These are phyloP conservation scores for Microctenopoma steveboyesi DNA, from an alignment of 2,797 vertebrate species.

Conservation along the genomic window DNA sequence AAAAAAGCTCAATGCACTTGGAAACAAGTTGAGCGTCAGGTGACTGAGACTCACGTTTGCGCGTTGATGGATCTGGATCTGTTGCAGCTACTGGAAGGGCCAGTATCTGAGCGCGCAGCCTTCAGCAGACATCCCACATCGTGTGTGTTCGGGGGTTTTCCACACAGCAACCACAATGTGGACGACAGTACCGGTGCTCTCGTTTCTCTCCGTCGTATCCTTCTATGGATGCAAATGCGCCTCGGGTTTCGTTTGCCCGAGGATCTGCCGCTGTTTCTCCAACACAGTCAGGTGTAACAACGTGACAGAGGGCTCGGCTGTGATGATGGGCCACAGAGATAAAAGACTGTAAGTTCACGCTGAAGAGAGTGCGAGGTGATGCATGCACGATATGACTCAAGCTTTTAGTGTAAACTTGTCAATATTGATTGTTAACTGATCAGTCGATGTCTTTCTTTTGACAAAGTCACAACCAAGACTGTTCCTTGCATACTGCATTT, in stretches of 20 bases:
- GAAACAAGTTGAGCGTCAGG: constrained; percentile 7
- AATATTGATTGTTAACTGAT: not conserved
- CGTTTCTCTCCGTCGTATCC: constrained; percentile 21
- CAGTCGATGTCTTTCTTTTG: accelerated
- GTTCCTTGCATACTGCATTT: constrained; percentile 27
- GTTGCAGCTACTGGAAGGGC: not conserved
- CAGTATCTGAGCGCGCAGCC: not conserved
- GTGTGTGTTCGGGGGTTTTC: not conserved
- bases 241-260: constrained; percentile 63
- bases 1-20: not conserved
- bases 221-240: constrained; percentile 18
- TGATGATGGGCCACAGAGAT: constrained; percentile 27
- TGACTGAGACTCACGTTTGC: not conserved
- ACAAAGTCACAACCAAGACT: not conserved
- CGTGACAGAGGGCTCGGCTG: constrained; percentile 52
- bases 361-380: not conserved
- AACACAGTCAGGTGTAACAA: constrained; percentile 68
- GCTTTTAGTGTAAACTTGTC: too few relatives aligned
- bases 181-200: constrained; percentile 15
- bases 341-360: constrained; percentile 62
- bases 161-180: constrained; percentile 36
- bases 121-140: not conserved
- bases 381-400: not conserved
- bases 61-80: not conserved
- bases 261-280: constrained; percentile 69